Base-by-base conservation (phyloP, 2,888 invertebrate species). In the Corythucha ciliata region DNA sequence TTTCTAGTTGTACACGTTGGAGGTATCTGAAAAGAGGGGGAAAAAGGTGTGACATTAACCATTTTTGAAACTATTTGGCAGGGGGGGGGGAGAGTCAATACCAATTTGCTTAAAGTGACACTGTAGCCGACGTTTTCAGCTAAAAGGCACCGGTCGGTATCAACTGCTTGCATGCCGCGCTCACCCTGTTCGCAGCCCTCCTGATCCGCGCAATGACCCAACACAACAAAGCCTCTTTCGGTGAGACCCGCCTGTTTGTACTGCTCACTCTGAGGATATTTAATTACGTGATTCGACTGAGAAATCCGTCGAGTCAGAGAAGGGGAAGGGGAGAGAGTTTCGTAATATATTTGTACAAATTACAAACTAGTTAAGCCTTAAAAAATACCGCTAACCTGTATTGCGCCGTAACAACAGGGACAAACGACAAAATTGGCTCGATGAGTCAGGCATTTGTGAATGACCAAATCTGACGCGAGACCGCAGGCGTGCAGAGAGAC, bases 401-500 rank as follows among this genome's bases (percentile, higher is more conserved):
- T 75, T 2, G 83, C 81, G 1, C 94, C 94, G 69, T 94, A 94
- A 66, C 94, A 94, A 67, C 96, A 96, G 0, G 94, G 94, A 63
- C 90, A 91, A 47, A 88, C 75, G 1, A 92, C 83, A 72, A 94
- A 92, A 57, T 81, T 77, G 0, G 93, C 92, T 51, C 74, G 74
- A 12, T 75, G 77, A 40, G 75, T 70, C 12, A 86, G 74, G 66
- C 94, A 94, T 64, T 83, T 83, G 61, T 84, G 79, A 44, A 94
- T 72, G 1, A 94, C 92, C 55, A 94, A 75, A 69, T 96, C 96
- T 2, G 90, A 92, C 1, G 93, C 93, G 10, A 89, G 83, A 1
- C 94, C 94, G 70, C 94, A 96, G 3, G 93, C 94, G 70, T 94
- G 94, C 26, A 96, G 70, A 3, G 87, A 86, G 27, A 86, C 78